Evolutionary conservation across 1,140 invertebrate genomes (phyloP).

Genomic region (Palaemon carinicauda): DNA sequence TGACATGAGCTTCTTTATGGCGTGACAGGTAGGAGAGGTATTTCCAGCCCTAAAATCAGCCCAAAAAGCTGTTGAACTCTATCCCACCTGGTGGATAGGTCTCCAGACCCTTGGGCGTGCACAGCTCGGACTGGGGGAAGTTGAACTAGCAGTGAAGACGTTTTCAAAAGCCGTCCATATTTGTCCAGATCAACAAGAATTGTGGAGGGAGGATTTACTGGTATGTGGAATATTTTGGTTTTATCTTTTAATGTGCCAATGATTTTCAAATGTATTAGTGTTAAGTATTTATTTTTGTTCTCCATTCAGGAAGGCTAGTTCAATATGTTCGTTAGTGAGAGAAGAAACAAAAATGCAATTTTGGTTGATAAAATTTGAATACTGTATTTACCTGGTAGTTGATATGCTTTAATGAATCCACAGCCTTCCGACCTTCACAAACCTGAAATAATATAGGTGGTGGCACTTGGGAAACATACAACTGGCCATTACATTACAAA

Average conservation of each 20-base stretch:
- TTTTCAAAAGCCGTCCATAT: constrained; percentile 66
- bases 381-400: no score
- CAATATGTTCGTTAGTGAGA: no score
- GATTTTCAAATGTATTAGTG: background rate
- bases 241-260: background rate
- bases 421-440: no score
- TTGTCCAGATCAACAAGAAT: constrained; percentile 63
- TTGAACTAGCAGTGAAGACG: constrained; percentile 64
- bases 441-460: no score
- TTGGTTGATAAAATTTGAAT: no score
- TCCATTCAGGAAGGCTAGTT: no score
- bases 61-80: constrained; percentile 62
- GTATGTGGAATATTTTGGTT: background rate
- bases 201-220: constrained; percentile 66
- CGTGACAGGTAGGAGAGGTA: constrained; percentile 38
- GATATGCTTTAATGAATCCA: no score
- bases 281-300: background rate
- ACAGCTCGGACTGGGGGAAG: constrained; percentile 65
- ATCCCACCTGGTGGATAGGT: constrained; percentile 66
- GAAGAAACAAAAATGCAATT: no score
- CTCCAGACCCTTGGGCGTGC: constrained; percentile 66
- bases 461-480: no score
- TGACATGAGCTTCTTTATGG: no score
- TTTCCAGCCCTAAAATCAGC: constrained; percentile 60
- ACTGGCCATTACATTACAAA: no score